phyloP scores from a whole-genome alignment of 2,888 invertebrate species.

The Neocrepidodera transversa region DNA sequence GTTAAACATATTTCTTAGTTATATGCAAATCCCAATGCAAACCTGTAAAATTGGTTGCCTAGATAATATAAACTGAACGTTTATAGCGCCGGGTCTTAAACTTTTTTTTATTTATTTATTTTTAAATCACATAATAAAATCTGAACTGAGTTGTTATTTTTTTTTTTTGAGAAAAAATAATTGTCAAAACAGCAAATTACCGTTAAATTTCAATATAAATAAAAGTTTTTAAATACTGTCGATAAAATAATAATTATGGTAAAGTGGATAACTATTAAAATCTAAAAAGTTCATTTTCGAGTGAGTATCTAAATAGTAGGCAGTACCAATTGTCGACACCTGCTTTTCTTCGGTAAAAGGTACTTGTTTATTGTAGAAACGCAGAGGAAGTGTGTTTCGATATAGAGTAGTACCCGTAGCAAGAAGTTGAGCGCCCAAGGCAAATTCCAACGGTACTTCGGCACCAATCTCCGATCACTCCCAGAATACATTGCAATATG shows the following conservation, averaged over 20 bases:
- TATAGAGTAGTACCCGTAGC: constrained; percentile 51
- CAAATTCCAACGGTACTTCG: constrained; percentile 63
- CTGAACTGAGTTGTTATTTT: neutral
- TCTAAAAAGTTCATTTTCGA: neutral
- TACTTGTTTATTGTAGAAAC: neutral
- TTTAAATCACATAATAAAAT: too few species aligned
- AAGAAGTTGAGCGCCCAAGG: constrained; percentile 45
- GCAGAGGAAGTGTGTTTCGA: constrained; percentile 32
- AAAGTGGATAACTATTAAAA: neutral
- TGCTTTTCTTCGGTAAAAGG: constrained; percentile 26
- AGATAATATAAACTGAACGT: too few species aligned
- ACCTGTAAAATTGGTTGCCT: too few species aligned
- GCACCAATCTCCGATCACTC: constrained; percentile 63
- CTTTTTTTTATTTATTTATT: too few species aligned
- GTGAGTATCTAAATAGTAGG: neutral
- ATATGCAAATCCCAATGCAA: too few species aligned
- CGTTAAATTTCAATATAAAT: too few species aligned
- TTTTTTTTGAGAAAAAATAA: too few species aligned
- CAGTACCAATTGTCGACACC: constrained; percentile 15
- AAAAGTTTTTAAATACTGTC: neutral
- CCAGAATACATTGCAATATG: constrained; percentile 37
- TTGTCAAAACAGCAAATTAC: too few species aligned
- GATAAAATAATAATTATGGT: too few species aligned
- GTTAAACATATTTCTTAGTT: too few species aligned
- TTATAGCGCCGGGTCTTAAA: too few species aligned